Evolutionary conservation across 2,888 invertebrate genomes (phyloP).

Genomic region (Hydrotaea diabolus): DNA sequence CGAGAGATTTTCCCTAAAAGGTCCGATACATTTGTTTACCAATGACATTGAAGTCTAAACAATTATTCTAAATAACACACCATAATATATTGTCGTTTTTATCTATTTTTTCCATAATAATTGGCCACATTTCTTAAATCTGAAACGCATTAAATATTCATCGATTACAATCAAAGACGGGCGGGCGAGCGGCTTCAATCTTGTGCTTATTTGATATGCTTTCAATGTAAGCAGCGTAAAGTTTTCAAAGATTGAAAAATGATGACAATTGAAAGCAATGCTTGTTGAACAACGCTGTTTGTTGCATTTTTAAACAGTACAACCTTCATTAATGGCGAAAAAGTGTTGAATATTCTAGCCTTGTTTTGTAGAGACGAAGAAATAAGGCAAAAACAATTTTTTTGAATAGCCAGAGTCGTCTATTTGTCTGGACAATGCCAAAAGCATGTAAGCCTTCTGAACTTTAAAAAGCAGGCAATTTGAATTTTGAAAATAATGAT

Average conservation of each 20-base stretch:
- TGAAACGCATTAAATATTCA: slow-evolving; percentile 25
- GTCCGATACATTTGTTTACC: too few species aligned
- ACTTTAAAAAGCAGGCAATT: neutral
- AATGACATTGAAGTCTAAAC: neutral
- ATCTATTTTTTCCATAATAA: neutral
- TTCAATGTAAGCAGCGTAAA: slow-evolving; percentile 55
- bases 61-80: neutral
- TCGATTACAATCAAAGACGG: neutral
- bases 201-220: slow-evolving; percentile 56
- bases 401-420: neutral
- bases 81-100: slow-evolving; percentile 10
- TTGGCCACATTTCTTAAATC: neutral
- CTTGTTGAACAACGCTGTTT: slow-evolving; percentile 5
- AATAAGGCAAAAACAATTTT: slow-evolving; percentile 12
- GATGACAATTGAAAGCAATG: slow-evolving; percentile 40
- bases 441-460: neutral
- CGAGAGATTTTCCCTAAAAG: too few species aligned
- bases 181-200: neutral
- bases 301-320: slow-evolving; percentile 32
- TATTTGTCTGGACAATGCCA: neutral
- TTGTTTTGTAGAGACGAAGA: slow-evolving; percentile 53
- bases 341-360: slow-evolving; percentile 39
- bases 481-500: slow-evolving; percentile 17
- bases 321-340: slow-evolving; percentile 26
- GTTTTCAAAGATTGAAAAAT: slow-evolving; percentile 41